Evolutionary conservation across 2,888 invertebrate species (phyloP), one percentile per base, ranked within the genome.

Genomic region (Microctonus hyperodae): DNA sequence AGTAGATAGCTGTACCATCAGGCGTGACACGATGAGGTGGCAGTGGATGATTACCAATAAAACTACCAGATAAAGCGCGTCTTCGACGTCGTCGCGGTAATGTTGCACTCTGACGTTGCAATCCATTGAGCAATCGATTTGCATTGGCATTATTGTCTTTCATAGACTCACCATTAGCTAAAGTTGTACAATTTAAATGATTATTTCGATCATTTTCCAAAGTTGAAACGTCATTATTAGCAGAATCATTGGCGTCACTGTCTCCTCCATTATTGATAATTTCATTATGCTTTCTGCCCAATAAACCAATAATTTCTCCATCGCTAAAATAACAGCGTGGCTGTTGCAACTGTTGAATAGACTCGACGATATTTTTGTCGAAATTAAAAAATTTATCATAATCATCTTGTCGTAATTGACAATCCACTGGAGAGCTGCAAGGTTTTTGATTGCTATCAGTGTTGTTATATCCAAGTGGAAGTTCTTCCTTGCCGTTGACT

Each of bases 1-100:
- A 94, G 87, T 91, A 92, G 81, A 94, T 90, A 81, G 90, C 90
- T 70, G 94, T 94, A 76, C 94, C 94, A 85, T 94, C 94, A 31
- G 93, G 90, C 66, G 93, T 92, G 77, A 90, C 88, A 72, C 92
- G 88, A 81, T 90, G 91, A 68, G 93, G 93, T 72, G 93, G 92
- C 78, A 88, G 75, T 7, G 82, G 81, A 66, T 76, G 79, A 70
- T 76, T 76, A 33, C 76, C 76, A 50, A 77, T 75, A 53, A 81
- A 72, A 70, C 79, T 79, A 28, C 83, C 77, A 33, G 82, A 82
- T 44, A 78, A 76, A 9, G 83, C 81, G 40, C 83, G 76, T 67
- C 82, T 77, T 70, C 80, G 74, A 69, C 75, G 76, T 67, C 81
- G 75, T 67, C 83, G 77, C 1, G 83, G 83, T 33, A 84, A 72